phyloP scores from a whole-genome alignment of 2,888 invertebrate genomes.

The Hydraecia micacea region DNA sequence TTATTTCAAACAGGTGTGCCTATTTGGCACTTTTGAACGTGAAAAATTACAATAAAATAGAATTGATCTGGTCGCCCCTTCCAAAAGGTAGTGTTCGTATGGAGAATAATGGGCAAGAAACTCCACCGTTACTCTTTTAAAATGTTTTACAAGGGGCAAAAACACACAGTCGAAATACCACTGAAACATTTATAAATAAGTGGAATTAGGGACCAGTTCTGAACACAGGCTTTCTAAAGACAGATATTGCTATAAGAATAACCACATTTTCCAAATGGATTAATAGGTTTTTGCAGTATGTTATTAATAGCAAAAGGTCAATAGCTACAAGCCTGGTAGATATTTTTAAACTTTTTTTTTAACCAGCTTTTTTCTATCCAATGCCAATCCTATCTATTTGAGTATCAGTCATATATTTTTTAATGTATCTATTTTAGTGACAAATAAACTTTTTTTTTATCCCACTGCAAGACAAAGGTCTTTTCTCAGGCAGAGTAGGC shows the following conservation, averaged over 20 bases:
- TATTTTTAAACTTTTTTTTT: not conserved
- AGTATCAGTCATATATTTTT: too few species aligned
- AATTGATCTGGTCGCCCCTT: too few species aligned
- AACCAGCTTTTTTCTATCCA: not conserved
- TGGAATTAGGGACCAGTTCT: not conserved
- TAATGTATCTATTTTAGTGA: too few species aligned
- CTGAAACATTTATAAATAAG: not conserved
- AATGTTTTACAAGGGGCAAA: too few species aligned
- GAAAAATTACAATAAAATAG: too few species aligned
- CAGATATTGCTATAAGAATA: not conserved
- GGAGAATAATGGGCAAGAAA: too few species aligned
- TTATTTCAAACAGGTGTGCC: too few species aligned
- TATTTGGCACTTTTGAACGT: too few species aligned
- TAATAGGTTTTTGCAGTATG: not conserved
- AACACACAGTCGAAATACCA: not conserved
- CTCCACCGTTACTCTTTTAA: too few species aligned
- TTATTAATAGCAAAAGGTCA: conserved; percentile 1
- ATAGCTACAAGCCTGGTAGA: not conserved
- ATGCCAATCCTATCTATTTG: too few species aligned
- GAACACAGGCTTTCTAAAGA: not conserved
- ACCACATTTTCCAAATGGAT: not conserved
- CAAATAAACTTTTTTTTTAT: too few species aligned
- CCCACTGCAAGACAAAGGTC: not conserved
- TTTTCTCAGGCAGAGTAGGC: not conserved
- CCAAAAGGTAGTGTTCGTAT: too few species aligned